Base-by-base conservation (phyloP, 2,113 vertebrate species). In the Psephotus haematonotus region DNA sequence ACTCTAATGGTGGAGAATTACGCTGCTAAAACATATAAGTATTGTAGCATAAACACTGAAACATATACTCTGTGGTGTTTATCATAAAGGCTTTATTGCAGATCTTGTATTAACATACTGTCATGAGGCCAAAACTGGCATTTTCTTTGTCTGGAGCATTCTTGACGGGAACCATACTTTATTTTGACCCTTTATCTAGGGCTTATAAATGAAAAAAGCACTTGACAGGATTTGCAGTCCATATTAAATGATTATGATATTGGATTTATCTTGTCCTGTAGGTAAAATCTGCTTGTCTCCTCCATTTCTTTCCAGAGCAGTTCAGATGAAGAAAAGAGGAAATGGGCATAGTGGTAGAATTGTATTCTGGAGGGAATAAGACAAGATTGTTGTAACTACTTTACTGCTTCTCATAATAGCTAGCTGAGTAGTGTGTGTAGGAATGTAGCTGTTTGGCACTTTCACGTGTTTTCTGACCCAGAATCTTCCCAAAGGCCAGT, bases 231-330 rank as follows among this genome's bases (percentile, higher is more conserved):
- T 96, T 95, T 95, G 90, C 93, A 93, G 92, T 60, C 52, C 29
- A 95, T 74, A 78, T 94, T 95, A 96, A 86, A 84, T 7, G 27
- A 88, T 70, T 81, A 52, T 84, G 90, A 65, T 95, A 68, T 74
- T 72, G 92, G 92, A 82, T 92, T 96, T 96, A 72, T 95, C 86
- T 89, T 95, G 62, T 92, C 92, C 90, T 96, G 6, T 3, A 70
- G 93, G 95, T 86, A 96, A 89, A 90, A 89, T 25, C 88, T 93
- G 57, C 80, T 82, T 87, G 77, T 96, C 74, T 88, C 89, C 46
- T 91, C 80, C 13, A 8, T 93, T 95, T 71, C 77, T 91, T 86
- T 92, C 62, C 62, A 76, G 80, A 93, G 76, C 76, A 85, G 47
- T 69, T 93, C 65, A 65, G 46, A 57, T 53, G 71, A 91, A 90